A percentile compares a stretch with the other conserved stretches of the same genome.
These are phyloP conservation scores for Schrankia costaestrigalis DNA, from an alignment of 2,888 invertebrate genomes.

Conservation along the genomic window DNA sequence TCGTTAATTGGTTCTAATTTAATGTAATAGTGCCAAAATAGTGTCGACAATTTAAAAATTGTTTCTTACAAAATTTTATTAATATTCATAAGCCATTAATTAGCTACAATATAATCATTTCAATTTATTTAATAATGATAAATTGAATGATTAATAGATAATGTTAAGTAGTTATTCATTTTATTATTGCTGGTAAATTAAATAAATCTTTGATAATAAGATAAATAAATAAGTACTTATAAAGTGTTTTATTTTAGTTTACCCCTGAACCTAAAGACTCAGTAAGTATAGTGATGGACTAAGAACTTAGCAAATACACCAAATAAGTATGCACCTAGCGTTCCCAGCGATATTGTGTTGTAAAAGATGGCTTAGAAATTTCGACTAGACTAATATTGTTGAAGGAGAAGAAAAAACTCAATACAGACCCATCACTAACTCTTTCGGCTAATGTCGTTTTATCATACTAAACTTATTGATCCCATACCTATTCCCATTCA, in stretches of 20 bases:
- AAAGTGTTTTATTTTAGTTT: conserved; percentile 20
- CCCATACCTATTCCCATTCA: too few species aligned
- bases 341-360: too few species aligned
- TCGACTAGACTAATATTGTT: too few species aligned
- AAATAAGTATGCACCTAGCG: too few species aligned
- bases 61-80: conserved; percentile 38
- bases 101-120: conserved; percentile 52
- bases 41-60: conserved; percentile 35
- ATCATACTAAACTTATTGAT: too few species aligned
- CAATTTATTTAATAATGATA: conserved; percentile 45
- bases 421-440: too few species aligned
- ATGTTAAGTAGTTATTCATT: conserved; percentile 53
- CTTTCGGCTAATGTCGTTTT: too few species aligned
- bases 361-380: too few species aligned
- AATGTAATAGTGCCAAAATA: conserved; percentile 71
- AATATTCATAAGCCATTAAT: conserved; percentile 37
- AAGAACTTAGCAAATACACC: too few species aligned
- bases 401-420: too few species aligned
- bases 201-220: conserved; percentile 54
- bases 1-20: conserved; percentile 58
- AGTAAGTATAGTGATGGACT: not conserved
- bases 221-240: conserved; percentile 64
- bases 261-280: not conserved
- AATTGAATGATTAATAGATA: conserved; percentile 46
- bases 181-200: conserved; percentile 54